These are phyloP conservation scores for Hydraecia micacea DNA, from an alignment of 2,888 invertebrate genomes.

Conservation along the genomic window DNA sequence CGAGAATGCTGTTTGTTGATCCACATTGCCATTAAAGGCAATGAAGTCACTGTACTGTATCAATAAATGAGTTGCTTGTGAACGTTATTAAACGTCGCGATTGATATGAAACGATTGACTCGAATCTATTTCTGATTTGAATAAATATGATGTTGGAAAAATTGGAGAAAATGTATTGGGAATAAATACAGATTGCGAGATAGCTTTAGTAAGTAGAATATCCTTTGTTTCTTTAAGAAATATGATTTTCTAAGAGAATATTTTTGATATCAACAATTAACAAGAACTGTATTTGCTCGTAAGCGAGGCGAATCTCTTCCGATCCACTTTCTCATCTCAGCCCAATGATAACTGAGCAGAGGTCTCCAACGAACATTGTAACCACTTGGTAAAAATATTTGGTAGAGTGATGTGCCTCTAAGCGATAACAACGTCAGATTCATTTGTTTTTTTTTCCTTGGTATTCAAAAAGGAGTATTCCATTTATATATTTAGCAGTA, in stretches of 20 bases:
- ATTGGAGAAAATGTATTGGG: not conserved
- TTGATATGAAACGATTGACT: conserved; percentile 17
- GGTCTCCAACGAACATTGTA: not conserved
- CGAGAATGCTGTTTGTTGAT: conserved; percentile 31
- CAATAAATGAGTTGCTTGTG: conserved; percentile 8
- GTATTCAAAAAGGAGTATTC: not conserved
- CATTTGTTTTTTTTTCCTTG: not conserved
- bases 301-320: not conserved
- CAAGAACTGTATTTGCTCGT: not conserved
- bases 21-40: conserved; percentile 21
- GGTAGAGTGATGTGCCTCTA: not conserved
- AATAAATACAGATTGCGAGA: not conserved
- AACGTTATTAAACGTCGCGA: conserved; percentile 7
- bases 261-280: too few species aligned
- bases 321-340: not conserved
- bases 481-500: not conserved
- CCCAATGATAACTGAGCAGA: not conserved
- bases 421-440: not conserved
- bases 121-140: conserved; percentile 16
- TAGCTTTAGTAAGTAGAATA: not conserved
- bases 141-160: conserved; percentile 1
- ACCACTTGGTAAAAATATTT: not conserved
- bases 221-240: not conserved
- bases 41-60: conserved; percentile 23
- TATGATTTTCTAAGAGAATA: not conserved